These are phyloP conservation scores for Caenorhabditis macrosperma DNA, from an alignment of 2,888 invertebrate genomes.

Conservation along the genomic window DNA sequence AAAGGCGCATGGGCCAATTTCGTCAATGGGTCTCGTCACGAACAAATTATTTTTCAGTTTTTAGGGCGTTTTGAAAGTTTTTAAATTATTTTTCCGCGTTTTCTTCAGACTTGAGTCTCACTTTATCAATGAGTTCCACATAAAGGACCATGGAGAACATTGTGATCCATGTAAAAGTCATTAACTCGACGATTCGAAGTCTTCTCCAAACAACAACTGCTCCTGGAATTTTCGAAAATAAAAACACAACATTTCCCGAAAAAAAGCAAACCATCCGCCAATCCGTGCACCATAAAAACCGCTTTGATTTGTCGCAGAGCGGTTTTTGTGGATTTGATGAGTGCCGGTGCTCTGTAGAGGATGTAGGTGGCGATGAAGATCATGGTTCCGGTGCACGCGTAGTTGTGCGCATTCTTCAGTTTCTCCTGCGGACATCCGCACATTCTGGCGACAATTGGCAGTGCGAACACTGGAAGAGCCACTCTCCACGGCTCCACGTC, in stretches of 20 bases:
- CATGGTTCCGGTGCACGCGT: conserved; percentile 81
- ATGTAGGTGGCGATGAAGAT: conserved; percentile 81
- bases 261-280: conserved; percentile 74
- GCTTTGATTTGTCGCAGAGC: conserved; percentile 71
- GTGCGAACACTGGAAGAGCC: conserved; percentile 81
- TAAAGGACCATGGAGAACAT: conserved; percentile 81
- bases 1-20: too few relatives aligned
- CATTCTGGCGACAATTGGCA: conserved; percentile 82
- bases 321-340: conserved; percentile 79
- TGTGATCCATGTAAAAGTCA: conserved; percentile 82
- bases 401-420: conserved; percentile 81
- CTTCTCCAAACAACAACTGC: conserved; percentile 81
- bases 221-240: conserved; percentile 51
- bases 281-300: conserved; percentile 80
- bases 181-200: conserved; percentile 82
- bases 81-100: too few relatives aligned
- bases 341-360: conserved; percentile 81
- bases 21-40: too few relatives aligned
- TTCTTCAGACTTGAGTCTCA: too few relatives aligned
- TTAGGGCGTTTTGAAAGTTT: too few relatives aligned
- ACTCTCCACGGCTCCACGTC: conserved; percentile 80
- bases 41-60: too few relatives aligned
- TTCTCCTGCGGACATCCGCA: conserved; percentile 81
- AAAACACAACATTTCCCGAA: too few relatives aligned
- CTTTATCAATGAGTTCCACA: conserved; percentile 78